Base-by-base conservation (phyloP, 2,888 invertebrate genomes). In the Macrosiphum euphorbiae region DNA sequence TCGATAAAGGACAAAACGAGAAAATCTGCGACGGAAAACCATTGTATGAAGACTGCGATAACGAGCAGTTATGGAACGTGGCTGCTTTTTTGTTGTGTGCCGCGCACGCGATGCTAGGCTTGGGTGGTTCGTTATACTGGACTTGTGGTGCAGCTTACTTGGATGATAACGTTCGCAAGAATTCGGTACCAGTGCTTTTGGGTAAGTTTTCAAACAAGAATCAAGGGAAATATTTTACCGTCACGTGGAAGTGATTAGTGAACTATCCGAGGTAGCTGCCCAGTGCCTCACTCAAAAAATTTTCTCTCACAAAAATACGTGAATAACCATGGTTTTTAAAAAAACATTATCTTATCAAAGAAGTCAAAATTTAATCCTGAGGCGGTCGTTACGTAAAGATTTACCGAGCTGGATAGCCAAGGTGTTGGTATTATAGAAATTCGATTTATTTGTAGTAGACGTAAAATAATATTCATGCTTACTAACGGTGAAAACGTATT, bases 81-180 rank as follows among this genome's bases (percentile, higher is more conserved):
- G 85, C 94, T 52, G 89, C 94, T 35, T 26, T 90, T 4, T 93
- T 94, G 16, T 95, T 96, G 90, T 95, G 96, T 91, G 85, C 96
- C 7, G 96, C 96, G 0, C 96, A 96, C 92, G 95, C 96, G 92
- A 95, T 96, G 44, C 95, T 95, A 35, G 96, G 96, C 5, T 95
- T 96, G 87, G 96, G 96, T 3, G 95, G 95, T 92, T 95, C 96
- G n/a, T 95, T 96, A 16, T 96, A 96, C 94, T 96, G 95, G 95
- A 95, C 96, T 7, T 95, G 96, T 28, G 96, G 96, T 16, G 95
- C 96, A 28, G 95, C 96, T 8, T 96, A 96, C 94, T 95, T 96
- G 94, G 96, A 96, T 95, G 96, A 96, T 95, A 95, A 95, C 90
- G 95, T 95, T 8, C 94, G 94, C n/a, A 95, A 95, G 92, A 95